Evolutionary conservation across 92 coral and sea anemone genomes (phyloP).

Genomic region (Bergia puertoricense): DNA sequence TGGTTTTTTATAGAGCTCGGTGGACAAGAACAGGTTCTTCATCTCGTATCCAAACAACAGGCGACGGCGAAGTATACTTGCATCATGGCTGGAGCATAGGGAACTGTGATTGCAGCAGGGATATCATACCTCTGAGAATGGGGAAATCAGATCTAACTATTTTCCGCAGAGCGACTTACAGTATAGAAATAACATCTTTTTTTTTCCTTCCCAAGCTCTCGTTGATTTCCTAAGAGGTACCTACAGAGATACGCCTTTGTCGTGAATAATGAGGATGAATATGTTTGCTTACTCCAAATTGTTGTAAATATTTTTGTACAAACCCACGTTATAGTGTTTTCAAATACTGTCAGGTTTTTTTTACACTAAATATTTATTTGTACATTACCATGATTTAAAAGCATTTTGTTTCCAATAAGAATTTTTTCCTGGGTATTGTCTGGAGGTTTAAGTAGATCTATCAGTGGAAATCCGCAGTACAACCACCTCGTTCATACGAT

Average conservation of each 20-base stretch:
- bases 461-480: background rate
- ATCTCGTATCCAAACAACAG: conserved; percentile 88
- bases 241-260: no score
- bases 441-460: background rate
- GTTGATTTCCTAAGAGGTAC: background rate
- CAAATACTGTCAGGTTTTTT: background rate
- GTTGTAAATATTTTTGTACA: background rate
- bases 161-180: background rate
- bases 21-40: conserved; percentile 94
- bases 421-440: no score
- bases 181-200: background rate
- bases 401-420: background rate
- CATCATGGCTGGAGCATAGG: conserved; percentile 53
- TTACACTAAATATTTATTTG: no score
- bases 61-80: conserved; percentile 63
- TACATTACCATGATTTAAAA: background rate
- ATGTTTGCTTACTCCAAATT: background rate
- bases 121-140: background rate
- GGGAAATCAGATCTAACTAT: background rate
- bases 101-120: conserved; percentile 48
- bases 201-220: background rate
- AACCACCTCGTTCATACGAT: background rate
- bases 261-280: background rate
- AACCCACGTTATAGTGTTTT: background rate
- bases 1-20: conserved; percentile 74